Evolutionary conservation across 2,888 invertebrate genomes (phyloP).

Genomic region (Chymomyza fuscimana): DNA sequence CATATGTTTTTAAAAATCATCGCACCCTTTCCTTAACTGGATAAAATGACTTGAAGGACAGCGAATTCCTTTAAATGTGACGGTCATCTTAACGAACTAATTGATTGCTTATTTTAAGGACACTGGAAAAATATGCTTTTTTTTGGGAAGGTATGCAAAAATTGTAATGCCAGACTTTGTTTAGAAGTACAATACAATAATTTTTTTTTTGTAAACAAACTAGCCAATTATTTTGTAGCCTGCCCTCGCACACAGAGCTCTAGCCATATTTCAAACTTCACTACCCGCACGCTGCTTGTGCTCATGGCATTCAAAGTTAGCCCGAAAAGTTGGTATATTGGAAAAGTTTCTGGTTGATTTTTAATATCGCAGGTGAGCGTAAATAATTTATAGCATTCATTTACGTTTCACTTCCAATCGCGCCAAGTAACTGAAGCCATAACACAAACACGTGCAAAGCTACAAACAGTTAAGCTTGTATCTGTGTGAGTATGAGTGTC

Average conservation of each 20-base stretch:
- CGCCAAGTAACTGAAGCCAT: conserved; percentile 59
- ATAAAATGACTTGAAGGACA: no score
- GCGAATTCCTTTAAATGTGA: no score
- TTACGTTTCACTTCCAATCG: conserved; percentile 75
- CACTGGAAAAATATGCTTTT: no score
- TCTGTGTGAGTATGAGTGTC: not conserved
- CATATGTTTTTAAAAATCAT: no score
- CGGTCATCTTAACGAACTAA: no score
- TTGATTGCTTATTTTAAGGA: no score
- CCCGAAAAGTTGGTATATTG: conserved; percentile 71
- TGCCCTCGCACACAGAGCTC: not conserved
- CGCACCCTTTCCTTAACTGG: no score
- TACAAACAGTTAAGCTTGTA: not conserved
- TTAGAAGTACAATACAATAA: no score
- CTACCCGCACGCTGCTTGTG: conserved; percentile 17
- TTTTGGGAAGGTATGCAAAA: no score
- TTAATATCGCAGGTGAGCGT: conserved; percentile 76
- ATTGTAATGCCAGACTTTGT: no score
- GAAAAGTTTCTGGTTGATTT: conserved; percentile 76
- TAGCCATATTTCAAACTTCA: not conserved
- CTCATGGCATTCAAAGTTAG: conserved; percentile 56
- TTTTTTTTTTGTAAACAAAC: no score
- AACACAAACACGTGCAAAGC: conserved; percentile 23
- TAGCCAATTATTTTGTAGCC: no score
- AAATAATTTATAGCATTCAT: conserved; percentile 77